These are phyloP conservation scores for Saguinus oedipus DNA, from an alignment of 2,797 vertebrate genomes.

Conservation along the genomic window DNA sequence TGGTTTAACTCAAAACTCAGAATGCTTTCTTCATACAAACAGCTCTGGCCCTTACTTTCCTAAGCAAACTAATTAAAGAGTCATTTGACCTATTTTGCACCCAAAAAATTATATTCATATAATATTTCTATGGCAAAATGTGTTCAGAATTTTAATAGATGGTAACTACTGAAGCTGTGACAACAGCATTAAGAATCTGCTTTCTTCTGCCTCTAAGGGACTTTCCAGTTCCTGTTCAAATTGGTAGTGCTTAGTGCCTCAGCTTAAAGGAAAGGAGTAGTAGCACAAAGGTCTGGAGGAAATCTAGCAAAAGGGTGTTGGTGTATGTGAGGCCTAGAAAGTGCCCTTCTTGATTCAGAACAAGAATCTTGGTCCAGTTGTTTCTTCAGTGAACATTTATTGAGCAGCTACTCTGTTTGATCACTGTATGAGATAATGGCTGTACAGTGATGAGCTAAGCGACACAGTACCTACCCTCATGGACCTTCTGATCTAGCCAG, in stretches of 20 bases:
- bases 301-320: neutral
- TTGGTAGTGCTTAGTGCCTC: neutral
- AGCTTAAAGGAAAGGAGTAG: neutral
- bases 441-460: neutral
- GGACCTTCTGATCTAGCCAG: neutral
- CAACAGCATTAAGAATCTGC: neutral
- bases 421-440: neutral
- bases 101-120: neutral
- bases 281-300: neutral
- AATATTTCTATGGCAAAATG: neutral
- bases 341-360: neutral
- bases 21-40: neutral
- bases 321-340: neutral
- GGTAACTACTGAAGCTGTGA: neutral
- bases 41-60: neutral
- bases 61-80: neutral
- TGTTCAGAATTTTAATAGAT: neutral
- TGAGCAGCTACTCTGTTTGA: neutral
- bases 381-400: neutral
- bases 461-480: neutral
- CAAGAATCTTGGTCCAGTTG: neutral
- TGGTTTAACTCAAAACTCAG: neutral
- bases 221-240: neutral
- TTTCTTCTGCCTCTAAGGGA: neutral
- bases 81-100: neutral